Evolutionary conservation across 2,113 vertebrate genomes (phyloP).

Genomic region (Ceratotherium simum): DNA sequence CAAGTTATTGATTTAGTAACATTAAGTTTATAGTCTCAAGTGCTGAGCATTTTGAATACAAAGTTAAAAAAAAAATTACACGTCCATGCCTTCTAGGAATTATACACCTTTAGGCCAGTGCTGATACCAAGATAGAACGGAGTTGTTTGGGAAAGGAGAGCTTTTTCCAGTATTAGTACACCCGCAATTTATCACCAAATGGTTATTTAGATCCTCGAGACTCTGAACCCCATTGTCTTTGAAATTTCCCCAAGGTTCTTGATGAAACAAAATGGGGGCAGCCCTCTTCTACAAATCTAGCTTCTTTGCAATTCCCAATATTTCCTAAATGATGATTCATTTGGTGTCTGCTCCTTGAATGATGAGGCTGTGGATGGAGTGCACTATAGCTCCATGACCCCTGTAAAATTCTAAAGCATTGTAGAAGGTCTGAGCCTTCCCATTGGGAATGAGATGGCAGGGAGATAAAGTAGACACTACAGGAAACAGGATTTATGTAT

Average conservation of each 20-base stretch:
- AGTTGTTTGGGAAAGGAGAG: not conserved
- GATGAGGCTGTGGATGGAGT: not conserved
- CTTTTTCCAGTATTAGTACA: not conserved
- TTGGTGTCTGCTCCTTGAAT: not conserved
- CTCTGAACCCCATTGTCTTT: not conserved
- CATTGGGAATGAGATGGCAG: not conserved
- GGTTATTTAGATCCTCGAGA: not conserved
- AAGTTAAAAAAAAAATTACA: not conserved
- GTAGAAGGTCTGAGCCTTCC: not conserved
- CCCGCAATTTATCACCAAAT: not conserved
- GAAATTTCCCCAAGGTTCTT: slow-evolving; percentile 8
- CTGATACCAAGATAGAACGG: not conserved
- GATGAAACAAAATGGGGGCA: not conserved
- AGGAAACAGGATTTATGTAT: not conserved
- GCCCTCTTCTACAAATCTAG: not conserved
- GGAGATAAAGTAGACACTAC: not conserved
- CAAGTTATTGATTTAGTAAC: not conserved
- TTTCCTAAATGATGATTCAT: slow-evolving; percentile 18
- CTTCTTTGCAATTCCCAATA: not conserved
- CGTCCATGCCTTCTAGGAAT: not conserved
- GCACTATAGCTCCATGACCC: not conserved
- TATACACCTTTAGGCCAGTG: not conserved
- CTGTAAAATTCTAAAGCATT: not conserved
- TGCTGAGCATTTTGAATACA: not conserved
- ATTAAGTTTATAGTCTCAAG: not conserved